phyloP scores from a whole-genome alignment of 2,888 invertebrate species.

The Volucella inanis region DNA sequence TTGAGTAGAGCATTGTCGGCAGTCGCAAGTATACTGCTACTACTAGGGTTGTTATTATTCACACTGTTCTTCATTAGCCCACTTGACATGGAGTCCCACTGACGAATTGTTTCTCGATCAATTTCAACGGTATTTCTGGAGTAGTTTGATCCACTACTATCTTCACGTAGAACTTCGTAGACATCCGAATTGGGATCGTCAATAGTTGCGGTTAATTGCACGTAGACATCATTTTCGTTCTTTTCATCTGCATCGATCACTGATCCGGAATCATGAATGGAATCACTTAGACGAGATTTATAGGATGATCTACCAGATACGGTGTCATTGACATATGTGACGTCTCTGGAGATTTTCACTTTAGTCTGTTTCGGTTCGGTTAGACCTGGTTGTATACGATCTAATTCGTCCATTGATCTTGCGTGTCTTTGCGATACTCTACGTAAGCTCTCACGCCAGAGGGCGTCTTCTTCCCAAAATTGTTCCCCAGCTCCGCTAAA shows the following conservation, averaged over 20 bases:
- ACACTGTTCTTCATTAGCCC: slow-evolving; percentile 86
- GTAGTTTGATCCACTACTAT: slow-evolving; percentile 79
- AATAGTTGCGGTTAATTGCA: slow-evolving; percentile 77
- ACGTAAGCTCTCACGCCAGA: slow-evolving; percentile 92
- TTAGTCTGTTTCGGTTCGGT: slow-evolving; percentile 75
- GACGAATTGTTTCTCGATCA: slow-evolving; percentile 92
- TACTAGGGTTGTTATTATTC: slow-evolving; percentile 36
- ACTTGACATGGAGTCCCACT: slow-evolving; percentile 95
- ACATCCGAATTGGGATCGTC: slow-evolving; percentile 79
- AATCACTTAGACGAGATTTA: slow-evolving; percentile 77
- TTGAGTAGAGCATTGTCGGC: slow-evolving; percentile 41
- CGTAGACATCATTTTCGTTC: slow-evolving; percentile 81
- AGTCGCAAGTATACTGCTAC: slow-evolving; percentile 3
- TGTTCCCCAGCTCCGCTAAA: slow-evolving; percentile 85
- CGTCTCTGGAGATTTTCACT: slow-evolving; percentile 87
- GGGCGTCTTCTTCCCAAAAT: slow-evolving; percentile 92
- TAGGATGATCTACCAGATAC: slow-evolving; percentile 82
- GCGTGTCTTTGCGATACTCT: slow-evolving; percentile 92
- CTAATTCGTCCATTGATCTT: slow-evolving; percentile 92
- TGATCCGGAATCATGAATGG: slow-evolving; percentile 36
- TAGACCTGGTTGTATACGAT: slow-evolving; percentile 82
- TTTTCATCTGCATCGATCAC: slow-evolving; percentile 36
- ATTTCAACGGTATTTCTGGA: slow-evolving; percentile 86
- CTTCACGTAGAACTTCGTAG: slow-evolving; percentile 82
- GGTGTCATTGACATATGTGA: slow-evolving; percentile 91